Evolutionary conservation across 2,797 vertebrate species (phyloP), one percentile per base, ranked within the genome.

Genomic region (Chloroceryle inda): DNA sequence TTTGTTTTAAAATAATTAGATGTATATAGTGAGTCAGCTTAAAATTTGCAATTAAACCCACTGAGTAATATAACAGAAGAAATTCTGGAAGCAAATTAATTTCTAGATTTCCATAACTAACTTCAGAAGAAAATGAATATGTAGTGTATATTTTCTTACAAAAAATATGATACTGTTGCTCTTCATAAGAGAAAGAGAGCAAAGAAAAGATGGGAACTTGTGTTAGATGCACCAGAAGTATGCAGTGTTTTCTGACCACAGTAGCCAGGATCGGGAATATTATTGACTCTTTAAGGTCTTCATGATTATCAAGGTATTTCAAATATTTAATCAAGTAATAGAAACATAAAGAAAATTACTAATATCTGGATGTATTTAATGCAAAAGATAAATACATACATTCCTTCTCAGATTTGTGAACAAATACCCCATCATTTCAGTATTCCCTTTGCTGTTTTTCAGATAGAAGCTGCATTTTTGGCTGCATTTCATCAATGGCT

Each of bases 11-110:
- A 92, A 84, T 90, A 94, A 93, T 85, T 64, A 95, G 58, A 59
- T 84, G 55, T 88, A 86, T 89, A 62, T 58, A 80, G 68, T 74
- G 73, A 90, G 56, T 95, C 86, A 96, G 87, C 64, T 90, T 94
- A 77, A 95, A 89, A 89, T 94, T 83, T 92, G 64, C 68, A 91
- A 68, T 95, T 93, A 92, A 94, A 93, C 85, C n/a, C 9, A 89
- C 45, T 88, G 68, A 88, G 38, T 74, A 84, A 94, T 81, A 69
- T 35, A 95, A 85, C 44, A 88, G 69, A 76, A 79, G n/a, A 83
- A 74, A 63, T 88, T 89, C 69, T 87, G 92, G 88, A 91, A 83
- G 62, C 16, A 91, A 81, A 83, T 93, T 35, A 89, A 91, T 88
- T 79, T 95, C 27, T n/a, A 96, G 69, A 79, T 81, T 76, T 78